Conservation (phyloP, 2,113 vertebrate genomes). For the Coturnix japonica region DNA sequence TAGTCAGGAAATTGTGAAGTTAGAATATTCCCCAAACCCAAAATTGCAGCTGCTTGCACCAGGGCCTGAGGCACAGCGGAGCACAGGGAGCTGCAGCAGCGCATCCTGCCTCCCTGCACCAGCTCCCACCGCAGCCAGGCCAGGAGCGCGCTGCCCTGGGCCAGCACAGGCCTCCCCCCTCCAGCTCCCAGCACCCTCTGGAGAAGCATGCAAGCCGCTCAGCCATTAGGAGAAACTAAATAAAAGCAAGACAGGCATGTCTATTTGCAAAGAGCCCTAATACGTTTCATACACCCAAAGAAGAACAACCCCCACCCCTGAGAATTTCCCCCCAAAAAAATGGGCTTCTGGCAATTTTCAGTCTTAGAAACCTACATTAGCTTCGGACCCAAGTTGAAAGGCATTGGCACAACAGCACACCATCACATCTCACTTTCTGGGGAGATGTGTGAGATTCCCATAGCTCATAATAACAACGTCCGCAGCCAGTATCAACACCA, state of each 20-base stretch:
- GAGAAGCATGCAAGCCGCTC: background rate
- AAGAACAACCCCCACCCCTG: background rate
- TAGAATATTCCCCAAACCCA: background rate
- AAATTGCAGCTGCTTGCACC: background rate
- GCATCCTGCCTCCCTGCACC: background rate
- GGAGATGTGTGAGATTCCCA: background rate
- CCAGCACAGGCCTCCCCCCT: background rate
- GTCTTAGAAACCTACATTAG: background rate
- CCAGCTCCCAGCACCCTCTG: background rate
- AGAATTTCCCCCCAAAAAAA: background rate
- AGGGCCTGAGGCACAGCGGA: background rate
- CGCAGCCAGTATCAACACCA: no score
- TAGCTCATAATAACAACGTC: no score
- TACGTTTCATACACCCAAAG: background rate
- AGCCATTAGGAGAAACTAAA: background rate
- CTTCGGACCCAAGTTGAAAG: conserved; percentile 1
- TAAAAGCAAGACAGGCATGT: background rate
- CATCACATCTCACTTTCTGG: background rate
- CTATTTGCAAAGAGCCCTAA: background rate
- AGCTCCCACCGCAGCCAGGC: background rate
- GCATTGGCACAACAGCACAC: background rate
- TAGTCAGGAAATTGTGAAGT: conserved; percentile 33
- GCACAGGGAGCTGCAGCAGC: background rate
- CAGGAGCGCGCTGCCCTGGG: background rate
- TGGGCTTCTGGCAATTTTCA: background rate